Evolutionary conservation across 1,140 invertebrate genomes (phyloP).

Genomic region (Diorhabda elongata): DNA sequence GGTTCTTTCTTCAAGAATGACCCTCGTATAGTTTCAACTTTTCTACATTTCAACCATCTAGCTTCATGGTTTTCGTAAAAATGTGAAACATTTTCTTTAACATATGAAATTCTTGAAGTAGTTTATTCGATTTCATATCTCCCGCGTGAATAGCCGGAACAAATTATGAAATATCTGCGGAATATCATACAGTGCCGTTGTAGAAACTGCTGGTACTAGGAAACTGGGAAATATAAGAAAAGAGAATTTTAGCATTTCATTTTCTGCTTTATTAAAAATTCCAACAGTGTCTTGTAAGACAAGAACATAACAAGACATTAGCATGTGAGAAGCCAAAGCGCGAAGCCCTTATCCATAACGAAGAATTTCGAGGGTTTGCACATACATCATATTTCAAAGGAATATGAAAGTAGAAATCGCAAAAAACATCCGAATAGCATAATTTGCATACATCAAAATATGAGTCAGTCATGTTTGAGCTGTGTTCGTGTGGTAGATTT

Average conservation of each 20-base stretch:
- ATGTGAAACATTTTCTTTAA: no score
- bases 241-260: not conserved
- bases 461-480: constrained; percentile 18
- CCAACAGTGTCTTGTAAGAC: constrained; percentile 15
- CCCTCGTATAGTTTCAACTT: no score
- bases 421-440: constrained; percentile 20
- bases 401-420: constrained; percentile 18
- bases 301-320: constrained; percentile 18
- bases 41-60: no score
- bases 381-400: constrained; percentile 16
- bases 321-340: constrained; percentile 13
- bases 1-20: no score
- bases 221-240: not conserved
- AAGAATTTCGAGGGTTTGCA: constrained; percentile 15
- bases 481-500: constrained; percentile 16
- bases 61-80: no score
- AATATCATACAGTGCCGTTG: no score
- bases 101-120: no score
- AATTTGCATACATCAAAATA: constrained; percentile 24
- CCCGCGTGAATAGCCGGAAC: no score
- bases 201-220: no score
- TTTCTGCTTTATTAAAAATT: constrained; percentile 14
- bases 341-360: constrained; percentile 14
- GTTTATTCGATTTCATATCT: no score
- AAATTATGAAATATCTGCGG: no score